Evolutionary conservation across 2,797 vertebrate genomes (phyloP).

Genomic region (Intellagama lesueurii): DNA sequence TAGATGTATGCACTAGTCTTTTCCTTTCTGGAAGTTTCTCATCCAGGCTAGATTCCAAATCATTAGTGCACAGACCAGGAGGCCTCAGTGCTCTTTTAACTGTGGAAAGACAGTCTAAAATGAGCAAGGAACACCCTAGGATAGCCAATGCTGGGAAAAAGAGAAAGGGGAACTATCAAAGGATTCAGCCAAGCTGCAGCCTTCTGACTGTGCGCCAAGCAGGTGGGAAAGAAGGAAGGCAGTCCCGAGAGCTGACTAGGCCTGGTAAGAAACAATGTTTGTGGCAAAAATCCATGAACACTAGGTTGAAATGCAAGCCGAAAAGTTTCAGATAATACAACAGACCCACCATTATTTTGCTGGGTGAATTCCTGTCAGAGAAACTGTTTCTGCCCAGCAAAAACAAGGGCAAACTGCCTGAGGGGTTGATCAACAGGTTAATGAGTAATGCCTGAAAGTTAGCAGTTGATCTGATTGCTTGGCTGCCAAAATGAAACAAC

Average conservation of each 20-base stretch:
- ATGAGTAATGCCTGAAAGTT: not conserved
- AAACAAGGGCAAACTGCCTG: not conserved
- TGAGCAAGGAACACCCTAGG: not conserved
- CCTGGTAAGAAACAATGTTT: not conserved
- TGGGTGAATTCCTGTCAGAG: not conserved
- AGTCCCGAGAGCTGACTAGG: not conserved
- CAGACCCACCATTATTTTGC: not conserved
- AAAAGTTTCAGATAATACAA: not conserved
- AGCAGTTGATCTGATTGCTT: not conserved
- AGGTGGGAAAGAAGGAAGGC: not conserved
- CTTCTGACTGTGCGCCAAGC: not conserved
- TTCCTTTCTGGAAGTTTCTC: not conserved
- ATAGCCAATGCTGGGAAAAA: not conserved
- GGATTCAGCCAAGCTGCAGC: not conserved
- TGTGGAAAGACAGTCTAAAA: not conserved
- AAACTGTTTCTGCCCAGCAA: not conserved
- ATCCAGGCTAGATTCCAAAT: not conserved
- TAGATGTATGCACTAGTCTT: not conserved
- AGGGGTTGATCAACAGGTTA: not conserved
- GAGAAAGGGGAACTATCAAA: not conserved
- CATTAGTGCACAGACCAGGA: no score
- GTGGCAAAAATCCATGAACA: not conserved
- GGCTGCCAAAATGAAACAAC: not conserved
- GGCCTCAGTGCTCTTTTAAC: not conserved
- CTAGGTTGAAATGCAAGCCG: not conserved